A percentile compares a stretch with the other conserved stretches of the same genome.
phyloP scores from a whole-genome alignment of 2,113 vertebrate genomes.

The Poeciliopsis retropinna region DNA sequence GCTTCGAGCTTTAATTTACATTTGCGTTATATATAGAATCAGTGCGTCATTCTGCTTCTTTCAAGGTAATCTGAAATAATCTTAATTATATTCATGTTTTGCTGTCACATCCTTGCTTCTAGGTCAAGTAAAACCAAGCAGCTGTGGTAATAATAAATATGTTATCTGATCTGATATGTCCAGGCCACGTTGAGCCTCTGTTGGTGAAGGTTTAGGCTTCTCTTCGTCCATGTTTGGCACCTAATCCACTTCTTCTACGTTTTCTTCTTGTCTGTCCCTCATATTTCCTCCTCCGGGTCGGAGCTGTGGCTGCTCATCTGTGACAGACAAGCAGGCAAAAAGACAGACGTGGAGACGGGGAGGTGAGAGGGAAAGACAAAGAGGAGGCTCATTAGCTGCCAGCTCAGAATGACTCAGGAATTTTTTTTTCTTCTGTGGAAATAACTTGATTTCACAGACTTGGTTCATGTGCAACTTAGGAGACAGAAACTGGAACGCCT shows the following conservation, averaged over 20 bases:
- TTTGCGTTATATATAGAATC: slow-evolving; percentile 6
- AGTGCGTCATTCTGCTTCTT: neutral
- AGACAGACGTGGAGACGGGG: slow-evolving; percentile 1
- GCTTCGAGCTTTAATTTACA: slow-evolving; percentile 21
- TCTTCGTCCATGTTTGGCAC: slow-evolving; percentile 77
- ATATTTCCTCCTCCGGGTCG: slow-evolving; percentile 81
- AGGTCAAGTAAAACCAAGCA: slow-evolving; percentile 24
- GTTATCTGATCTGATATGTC: slow-evolving; percentile 48
- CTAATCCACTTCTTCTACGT: slow-evolving; percentile 46
- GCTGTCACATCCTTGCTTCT: slow-evolving; percentile 8
- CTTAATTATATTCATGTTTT: slow-evolving; percentile 4
- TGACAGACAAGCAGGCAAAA: slow-evolving; percentile 43
- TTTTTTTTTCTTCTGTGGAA: slow-evolving; percentile 12
- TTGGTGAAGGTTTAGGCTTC: slow-evolving; percentile 47
- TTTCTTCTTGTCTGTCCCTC: slow-evolving; percentile 55
- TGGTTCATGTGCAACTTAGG: neutral
- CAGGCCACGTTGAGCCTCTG: slow-evolving; percentile 28
- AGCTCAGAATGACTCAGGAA: slow-evolving; percentile 47
- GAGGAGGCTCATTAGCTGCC: slow-evolving; percentile 35
- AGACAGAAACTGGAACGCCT: neutral
- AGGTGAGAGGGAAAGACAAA: slow-evolving; percentile 33
- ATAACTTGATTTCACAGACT: slow-evolving; percentile 21
- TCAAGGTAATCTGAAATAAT: neutral
- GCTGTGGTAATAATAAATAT: slow-evolving; percentile 34
- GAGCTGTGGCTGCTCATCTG: slow-evolving; percentile 82